Evolutionary conservation across 2,888 invertebrate genomes (phyloP), one percentile per base, ranked within the genome.

Genomic region (Resseliella maxima): DNA sequence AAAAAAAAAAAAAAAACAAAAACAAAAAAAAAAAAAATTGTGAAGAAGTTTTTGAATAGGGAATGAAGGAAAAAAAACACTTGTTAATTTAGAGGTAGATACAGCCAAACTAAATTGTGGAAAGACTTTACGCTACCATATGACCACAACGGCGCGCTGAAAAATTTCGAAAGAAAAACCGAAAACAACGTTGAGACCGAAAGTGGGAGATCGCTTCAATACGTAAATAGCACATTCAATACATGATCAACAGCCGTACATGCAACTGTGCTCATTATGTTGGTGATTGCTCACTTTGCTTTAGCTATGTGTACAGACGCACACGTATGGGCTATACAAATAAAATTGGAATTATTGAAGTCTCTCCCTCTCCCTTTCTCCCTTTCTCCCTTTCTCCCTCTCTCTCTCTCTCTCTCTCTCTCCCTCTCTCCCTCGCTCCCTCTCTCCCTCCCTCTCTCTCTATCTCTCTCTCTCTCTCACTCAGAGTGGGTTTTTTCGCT

Each of bases 31-130:
- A 54, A 59, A 31, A 72, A 64, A 15, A 41, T 2, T 50, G n/a
- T 31, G 15, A 72, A 72, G 31, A 72, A 31, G 31, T 21, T 35
- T 27, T 86, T 81, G 41, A 27, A 35, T 45, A 27, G 21, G 38
- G 83, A 36, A 81, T 46, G 5, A 35, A 83, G 31, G 24, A 21
- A 64, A 31, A 50, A 72, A 72, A 85, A 72, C 85, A 86, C 86
- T 85, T 87, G 86, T 90, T 89, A 89, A 89, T 90, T 89, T 89
- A 88, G 88, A 89, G 89, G 89, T 89, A 90, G 89, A 89, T 89
- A 89, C 89, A 89, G 89, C 89, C 89, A 89, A 90, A 91, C 91
- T 91, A 89, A 89, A 89, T 86, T 86, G 81, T 86, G 72, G 45
- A 72, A 46, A 24, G 38, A 31, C 21, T 72, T 72, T 31, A 86